These are phyloP conservation scores for Berghia stephanieae DNA, from an alignment of 1,140 invertebrate species.

Conservation along the genomic window DNA sequence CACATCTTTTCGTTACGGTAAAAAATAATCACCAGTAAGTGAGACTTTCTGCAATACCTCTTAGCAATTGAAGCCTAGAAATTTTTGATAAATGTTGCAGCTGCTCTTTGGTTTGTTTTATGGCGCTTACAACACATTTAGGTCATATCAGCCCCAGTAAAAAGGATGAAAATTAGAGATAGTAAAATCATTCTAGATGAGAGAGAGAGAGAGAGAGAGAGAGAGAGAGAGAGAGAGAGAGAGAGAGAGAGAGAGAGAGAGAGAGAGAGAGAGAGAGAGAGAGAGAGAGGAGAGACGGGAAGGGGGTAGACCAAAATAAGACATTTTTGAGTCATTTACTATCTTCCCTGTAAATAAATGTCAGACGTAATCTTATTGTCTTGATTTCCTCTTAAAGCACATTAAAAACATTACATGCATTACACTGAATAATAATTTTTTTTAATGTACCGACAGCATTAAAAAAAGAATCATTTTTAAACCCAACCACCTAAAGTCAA, in stretches of 20 bases:
- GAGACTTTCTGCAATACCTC: not conserved
- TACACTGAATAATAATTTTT: too few relatives aligned
- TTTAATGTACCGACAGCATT: too few relatives aligned
- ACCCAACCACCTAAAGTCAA: too few relatives aligned
- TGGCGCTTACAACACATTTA: not conserved
- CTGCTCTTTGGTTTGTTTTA: not conserved
- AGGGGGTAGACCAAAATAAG: too few relatives aligned
- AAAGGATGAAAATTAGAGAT: not conserved
- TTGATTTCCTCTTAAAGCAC: too few relatives aligned
- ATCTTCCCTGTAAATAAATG: too few relatives aligned
- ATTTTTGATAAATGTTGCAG: not conserved
- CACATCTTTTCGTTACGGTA: not conserved
- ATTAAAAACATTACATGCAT: too few relatives aligned
- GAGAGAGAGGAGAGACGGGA: not conserved
- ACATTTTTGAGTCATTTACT: too few relatives aligned
- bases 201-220: conserved; percentile 10
- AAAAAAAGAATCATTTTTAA: too few relatives aligned
- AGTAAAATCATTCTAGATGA: not conserved
- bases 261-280: conserved; percentile 20
- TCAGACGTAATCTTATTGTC: too few relatives aligned
- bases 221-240: conserved; percentile 21
- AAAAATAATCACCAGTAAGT: not conserved
- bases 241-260: not conserved
- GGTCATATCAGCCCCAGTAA: not conserved
- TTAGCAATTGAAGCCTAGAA: too few relatives aligned